Evolutionary conservation across 2,113 vertebrate species (phyloP).

Genomic region (Sapajus apella): DNA sequence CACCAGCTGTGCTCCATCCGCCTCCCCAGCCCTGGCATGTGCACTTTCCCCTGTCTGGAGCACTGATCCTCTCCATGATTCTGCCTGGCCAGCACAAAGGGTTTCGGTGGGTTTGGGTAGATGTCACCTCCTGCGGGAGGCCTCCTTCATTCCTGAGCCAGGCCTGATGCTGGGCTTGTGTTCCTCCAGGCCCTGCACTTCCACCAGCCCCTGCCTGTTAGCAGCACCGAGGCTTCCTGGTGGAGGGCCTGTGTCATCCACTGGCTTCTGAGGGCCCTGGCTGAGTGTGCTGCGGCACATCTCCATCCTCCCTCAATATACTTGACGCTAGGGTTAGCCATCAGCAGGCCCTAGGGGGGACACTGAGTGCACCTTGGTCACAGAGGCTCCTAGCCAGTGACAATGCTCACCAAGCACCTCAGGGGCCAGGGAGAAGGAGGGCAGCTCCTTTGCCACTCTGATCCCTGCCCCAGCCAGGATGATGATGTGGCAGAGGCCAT

Average conservation of each 20-base stretch:
- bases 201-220: neutral
- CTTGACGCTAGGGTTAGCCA: neutral
- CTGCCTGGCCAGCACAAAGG: neutral
- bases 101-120: too few relatives aligned
- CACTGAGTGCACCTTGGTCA: neutral
- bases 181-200: too few relatives aligned
- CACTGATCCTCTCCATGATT: neutral
- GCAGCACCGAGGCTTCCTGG: neutral
- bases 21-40: neutral
- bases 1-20: too few relatives aligned
- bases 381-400: neutral
- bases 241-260: rapidly evolving
- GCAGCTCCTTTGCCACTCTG: neutral
- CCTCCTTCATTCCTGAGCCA: neutral
- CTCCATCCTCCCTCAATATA: neutral
- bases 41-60: neutral
- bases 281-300: neutral
- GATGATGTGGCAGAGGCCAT: neutral
- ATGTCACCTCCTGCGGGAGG: rapidly evolving
- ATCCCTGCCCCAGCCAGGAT: neutral
- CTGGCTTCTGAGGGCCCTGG: neutral
- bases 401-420: neutral
- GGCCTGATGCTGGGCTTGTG: neutral
- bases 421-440: neutral
- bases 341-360: neutral